Base-by-base conservation (phyloP, 2,888 invertebrate genomes). In the Monochamus alternatus region DNA sequence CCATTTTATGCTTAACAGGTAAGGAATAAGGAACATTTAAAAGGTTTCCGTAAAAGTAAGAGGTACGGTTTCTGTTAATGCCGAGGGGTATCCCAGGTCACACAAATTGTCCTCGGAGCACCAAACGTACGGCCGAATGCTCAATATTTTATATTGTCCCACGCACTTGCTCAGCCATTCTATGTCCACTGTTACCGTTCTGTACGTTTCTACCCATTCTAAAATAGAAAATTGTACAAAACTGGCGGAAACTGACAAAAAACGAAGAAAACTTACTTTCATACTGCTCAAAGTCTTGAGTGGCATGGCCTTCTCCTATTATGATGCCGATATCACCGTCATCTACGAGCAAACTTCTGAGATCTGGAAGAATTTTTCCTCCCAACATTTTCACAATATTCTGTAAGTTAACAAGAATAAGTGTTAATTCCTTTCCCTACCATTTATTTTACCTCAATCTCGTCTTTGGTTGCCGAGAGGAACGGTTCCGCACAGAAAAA, bases 401-500 rank as follows among this genome's bases (percentile, higher is more conserved):
- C 87, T 87, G 82, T 9, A 78, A 63, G 60, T 52, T 44, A 63
- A 64, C 44, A 44, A 14, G 44, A n/a, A 4, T 22, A 44, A 43
- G 22, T 64, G 43, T 3, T 22, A 22, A 22, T 22, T 22, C 22
- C 22, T 47, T 47, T 47, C 12, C 3, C 10, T 14, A 55, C 14
- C 3, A 14, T n/a, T 14, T 62, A 38, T 32, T 59, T 52, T 63
- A 88, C 88, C 84, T 88, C 87, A 30, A 88, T 71, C 70, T 87
- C 88, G 4, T 76, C 75, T 76, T 83, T 79, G 3, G 83, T 81
- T 12, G 85, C 83, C 5, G 85, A 82, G 31, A 80, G 31, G 68
- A 92, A 91, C 0, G 92, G 91, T 47, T 89, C 89, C 83, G 90
- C 89, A 75, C 90, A 90, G 86, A 87, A 90, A 82, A 92, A 91